Conservation (phyloP, 2,888 invertebrate genomes). For the Axea sp. region DNA sequence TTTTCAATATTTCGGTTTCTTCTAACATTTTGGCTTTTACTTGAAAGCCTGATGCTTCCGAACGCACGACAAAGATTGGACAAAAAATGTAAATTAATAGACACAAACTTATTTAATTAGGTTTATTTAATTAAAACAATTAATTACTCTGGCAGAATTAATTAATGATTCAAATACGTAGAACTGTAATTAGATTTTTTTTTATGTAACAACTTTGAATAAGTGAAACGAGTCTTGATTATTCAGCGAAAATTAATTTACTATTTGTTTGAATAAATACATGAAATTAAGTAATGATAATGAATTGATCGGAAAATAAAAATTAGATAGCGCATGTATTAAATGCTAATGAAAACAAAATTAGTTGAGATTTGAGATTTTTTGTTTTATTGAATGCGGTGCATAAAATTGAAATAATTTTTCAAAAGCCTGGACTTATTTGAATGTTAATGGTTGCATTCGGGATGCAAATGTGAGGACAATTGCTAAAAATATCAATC, state of each 20-base stretch:
- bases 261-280: conserved; percentile 11
- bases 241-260: conserved; percentile 18
- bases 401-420: no score
- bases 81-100: neutral
- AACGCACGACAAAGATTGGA: no score
- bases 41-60: no score
- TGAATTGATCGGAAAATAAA: neutral
- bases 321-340: no score
- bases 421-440: no score
- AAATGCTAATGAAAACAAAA: no score
- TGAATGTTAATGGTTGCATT: no score
- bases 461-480: no score
- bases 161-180: conserved; percentile 32
- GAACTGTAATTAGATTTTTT: conserved; percentile 14
- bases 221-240: conserved; percentile 15
- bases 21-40: no score
- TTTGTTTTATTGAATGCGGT: no score
- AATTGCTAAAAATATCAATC: no score
- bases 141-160: neutral
- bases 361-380: neutral
- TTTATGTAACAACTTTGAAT: neutral
- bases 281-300: neutral
- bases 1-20: no score
- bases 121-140: conserved; percentile 31
- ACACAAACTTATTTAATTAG: conserved; percentile 20